phyloP scores from a whole-genome alignment of 2,113 vertebrate genomes.

The Azemiops feae region DNA sequence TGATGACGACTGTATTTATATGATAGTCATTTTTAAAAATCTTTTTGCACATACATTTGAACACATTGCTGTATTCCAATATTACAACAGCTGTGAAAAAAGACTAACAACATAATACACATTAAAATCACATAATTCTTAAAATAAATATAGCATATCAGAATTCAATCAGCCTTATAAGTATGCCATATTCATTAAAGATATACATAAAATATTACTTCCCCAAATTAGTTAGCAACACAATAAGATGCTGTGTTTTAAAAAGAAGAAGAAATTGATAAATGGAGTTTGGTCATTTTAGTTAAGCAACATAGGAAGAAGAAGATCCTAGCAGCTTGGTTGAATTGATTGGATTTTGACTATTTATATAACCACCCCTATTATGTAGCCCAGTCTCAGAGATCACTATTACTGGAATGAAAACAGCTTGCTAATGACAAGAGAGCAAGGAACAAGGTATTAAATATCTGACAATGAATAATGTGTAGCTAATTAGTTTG shows the following conservation, averaged over 20 bases:
- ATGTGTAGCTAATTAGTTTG: conserved; percentile 28
- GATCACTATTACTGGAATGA: conserved; percentile 52
- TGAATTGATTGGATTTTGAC: conserved; percentile 75
- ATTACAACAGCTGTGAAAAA: conserved; percentile 34
- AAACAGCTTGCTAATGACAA: conserved; percentile 45
- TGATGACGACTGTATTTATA: not conserved
- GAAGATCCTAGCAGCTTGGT: conserved; percentile 39
- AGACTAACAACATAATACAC: conserved; percentile 19
- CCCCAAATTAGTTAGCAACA: not conserved
- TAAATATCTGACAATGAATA: conserved; percentile 43
- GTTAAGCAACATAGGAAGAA: conserved; percentile 36
- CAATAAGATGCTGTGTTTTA: not conserved
- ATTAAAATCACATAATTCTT: conserved; percentile 31
- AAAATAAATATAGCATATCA: conserved; percentile 22
- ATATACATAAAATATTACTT: not conserved
- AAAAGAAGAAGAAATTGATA: conserved; percentile 42
- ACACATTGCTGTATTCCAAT: conserved; percentile 17
- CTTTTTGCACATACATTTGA: not conserved
- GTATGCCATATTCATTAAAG: not conserved
- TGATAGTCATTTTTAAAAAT: not conserved
- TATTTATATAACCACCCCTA: conserved; percentile 74
- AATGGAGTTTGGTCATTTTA: conserved; percentile 38
- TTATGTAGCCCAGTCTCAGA: conserved; percentile 71
- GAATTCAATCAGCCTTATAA: conserved; percentile 33
- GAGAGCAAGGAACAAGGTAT: conserved; percentile 8